Evolutionary conservation across 2,888 invertebrate genomes (phyloP), one percentile per base, ranked within the genome.

Genomic region (Xylocampa areola): DNA sequence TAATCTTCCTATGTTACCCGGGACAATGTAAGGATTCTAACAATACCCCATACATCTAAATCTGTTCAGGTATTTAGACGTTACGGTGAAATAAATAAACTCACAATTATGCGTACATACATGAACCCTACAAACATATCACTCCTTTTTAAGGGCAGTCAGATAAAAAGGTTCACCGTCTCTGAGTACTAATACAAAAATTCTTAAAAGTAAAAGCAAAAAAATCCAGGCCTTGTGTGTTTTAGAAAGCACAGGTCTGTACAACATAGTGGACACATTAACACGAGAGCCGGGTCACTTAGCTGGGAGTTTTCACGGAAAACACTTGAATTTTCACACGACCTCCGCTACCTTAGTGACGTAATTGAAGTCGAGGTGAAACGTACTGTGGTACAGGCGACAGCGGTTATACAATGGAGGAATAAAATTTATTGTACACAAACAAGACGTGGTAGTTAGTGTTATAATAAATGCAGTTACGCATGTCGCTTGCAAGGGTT

Each of bases 281-380:
- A 62, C 50, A 49, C 55, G 59, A 57, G 64, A 49, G 43, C 29
- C 54, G 55, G 52, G 43, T 21, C 54, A 54, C 55, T 69, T 45
- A 70, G 65, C 41, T 37, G 35, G 49, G 66, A 61, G 62, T 68
- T 71, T 76, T 59, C 65, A 51, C 44, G 72, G 66, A 70, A 73
- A 68, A 58, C 53, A 59, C 65, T 58, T 51, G 65, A 77, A 75
- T 70, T 70, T 68, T 70, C 68, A 74, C 75, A 63, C 71, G 57
- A 68, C 57, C 70, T 2, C 51, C 30, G 68, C 64, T 62, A 67
- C 64, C 63, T 60, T 37, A 35, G 68, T 64, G 77, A 74, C 49
- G 77, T 77, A 74, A 74, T 77, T 71, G 72, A 75, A 74, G 51
- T 55, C 32, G 41, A 64, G 53, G 36, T 59, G 47, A n/a, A 21